phyloP scores from a whole-genome alignment of 1,140 invertebrate species.

The Cherax destructor region DNA sequence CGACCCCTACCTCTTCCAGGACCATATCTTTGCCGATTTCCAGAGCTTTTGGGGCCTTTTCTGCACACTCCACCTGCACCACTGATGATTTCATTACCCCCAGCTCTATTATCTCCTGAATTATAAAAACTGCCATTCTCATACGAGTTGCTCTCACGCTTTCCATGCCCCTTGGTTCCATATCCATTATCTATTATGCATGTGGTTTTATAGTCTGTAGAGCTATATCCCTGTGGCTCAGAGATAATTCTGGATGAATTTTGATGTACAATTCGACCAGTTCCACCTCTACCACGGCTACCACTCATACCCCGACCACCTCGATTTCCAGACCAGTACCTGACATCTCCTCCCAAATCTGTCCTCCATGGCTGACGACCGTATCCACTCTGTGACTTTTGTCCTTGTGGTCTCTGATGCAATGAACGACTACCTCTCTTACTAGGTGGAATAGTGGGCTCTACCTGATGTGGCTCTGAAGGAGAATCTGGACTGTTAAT shows the following conservation, averaged over 20 bases:
- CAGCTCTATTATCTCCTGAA: slow-evolving; percentile 11
- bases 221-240: slow-evolving; percentile 24
- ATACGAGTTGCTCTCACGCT: slow-evolving; percentile 18
- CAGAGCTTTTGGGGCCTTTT: slow-evolving; percentile 34
- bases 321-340: slow-evolving; percentile 44
- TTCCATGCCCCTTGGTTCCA: slow-evolving; percentile 23
- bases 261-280: slow-evolving; percentile 22
- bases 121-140: slow-evolving; percentile 41
- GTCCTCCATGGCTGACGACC: slow-evolving; percentile 43
- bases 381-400: slow-evolving; percentile 25
- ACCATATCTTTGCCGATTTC: slow-evolving; percentile 40
- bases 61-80: slow-evolving; percentile 31
- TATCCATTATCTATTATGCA: slow-evolving; percentile 22
- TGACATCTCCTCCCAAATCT: slow-evolving; percentile 25
- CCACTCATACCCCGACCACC: slow-evolving; percentile 46
- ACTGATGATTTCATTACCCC: slow-evolving; percentile 5
- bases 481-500: slow-evolving; percentile 8
- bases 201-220: slow-evolving; percentile 15
- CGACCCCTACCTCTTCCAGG: slow-evolving; percentile 39
- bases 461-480: background rate
- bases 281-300: slow-evolving; percentile 30
- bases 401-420: slow-evolving; percentile 16
- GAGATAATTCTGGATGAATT: slow-evolving; percentile 38
- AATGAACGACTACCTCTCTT: slow-evolving; percentile 26
- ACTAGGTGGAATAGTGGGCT: slow-evolving; percentile 6